Evolutionary conservation across 2,113 vertebrate species (phyloP).

Genomic region (Oreotrochilus melanogaster): DNA sequence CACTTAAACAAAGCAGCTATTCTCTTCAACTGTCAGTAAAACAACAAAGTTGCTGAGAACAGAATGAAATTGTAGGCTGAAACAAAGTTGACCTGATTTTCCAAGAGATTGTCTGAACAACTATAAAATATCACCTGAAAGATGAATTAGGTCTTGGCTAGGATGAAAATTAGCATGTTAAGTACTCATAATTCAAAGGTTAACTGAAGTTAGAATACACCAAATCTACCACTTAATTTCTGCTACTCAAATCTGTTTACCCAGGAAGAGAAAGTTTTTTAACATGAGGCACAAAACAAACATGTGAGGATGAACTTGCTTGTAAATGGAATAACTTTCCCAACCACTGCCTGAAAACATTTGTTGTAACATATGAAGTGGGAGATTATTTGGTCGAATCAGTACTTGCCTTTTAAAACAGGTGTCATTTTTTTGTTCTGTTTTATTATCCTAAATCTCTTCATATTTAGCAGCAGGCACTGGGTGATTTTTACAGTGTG

Average conservation of each 20-base stretch:
- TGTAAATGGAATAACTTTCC: not conserved
- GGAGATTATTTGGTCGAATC: not conserved
- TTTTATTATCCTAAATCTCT: not conserved
- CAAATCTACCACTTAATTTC: not conserved
- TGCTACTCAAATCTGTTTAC: not conserved
- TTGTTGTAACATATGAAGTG: accelerated
- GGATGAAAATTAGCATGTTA: not conserved
- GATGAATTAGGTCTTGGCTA: not conserved
- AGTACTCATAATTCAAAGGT: accelerated
- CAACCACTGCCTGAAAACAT: not conserved
- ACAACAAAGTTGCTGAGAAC: not conserved
- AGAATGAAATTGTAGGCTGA: not conserved
- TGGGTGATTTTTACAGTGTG: not conserved
- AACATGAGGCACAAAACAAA: not conserved
- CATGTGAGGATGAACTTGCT: not conserved
- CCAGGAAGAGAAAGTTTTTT: not conserved
- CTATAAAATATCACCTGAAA: not conserved
- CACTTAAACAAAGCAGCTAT: not conserved
- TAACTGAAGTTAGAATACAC: not conserved
- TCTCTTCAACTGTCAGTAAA: not conserved
- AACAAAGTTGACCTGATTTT: not conserved
- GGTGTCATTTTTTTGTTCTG: accelerated
- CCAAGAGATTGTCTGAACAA: not conserved
- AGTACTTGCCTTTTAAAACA: not conserved
- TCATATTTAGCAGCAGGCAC: not conserved